Percentiles rank a stretch among this genome's conserved stretches.
phyloP scores from a whole-genome alignment of 1,140 invertebrate genomes.

The Trachymyrmex cornetzi region DNA sequence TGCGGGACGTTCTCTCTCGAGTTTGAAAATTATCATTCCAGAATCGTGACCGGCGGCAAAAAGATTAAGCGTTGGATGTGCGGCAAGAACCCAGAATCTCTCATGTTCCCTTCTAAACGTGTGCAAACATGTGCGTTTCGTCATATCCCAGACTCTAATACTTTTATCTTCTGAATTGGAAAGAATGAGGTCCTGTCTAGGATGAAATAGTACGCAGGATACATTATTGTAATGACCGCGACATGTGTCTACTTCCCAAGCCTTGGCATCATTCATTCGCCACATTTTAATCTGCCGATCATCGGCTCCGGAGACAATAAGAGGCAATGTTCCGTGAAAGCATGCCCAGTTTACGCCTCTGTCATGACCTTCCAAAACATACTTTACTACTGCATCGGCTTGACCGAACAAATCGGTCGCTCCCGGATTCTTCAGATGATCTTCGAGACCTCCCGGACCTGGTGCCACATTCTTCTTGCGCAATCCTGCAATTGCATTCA shows the following conservation, averaged over 20 bases:
- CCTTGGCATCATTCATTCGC: slow-evolving; percentile 99
- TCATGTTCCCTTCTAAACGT: slow-evolving; percentile 98
- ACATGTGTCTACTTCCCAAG: slow-evolving; percentile 99
- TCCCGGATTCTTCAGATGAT: slow-evolving; percentile 95
- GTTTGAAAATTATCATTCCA: slow-evolving; percentile 94
- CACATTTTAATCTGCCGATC: slow-evolving; percentile 99
- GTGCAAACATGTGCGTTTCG: slow-evolving; percentile 98
- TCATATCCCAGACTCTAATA: slow-evolving; percentile 99
- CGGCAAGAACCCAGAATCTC: slow-evolving; percentile 97
- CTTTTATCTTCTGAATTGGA: slow-evolving; percentile 99
- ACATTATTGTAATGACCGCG: slow-evolving; percentile 99
- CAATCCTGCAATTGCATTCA: slow-evolving; percentile 87
- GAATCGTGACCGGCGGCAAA: slow-evolving; percentile 98
- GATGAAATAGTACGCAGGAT: slow-evolving; percentile 99
- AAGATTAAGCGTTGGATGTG: slow-evolving; percentile 95
- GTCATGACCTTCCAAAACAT: slow-evolving; percentile 99
- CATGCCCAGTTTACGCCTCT: slow-evolving; percentile 99
- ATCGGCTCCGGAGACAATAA: slow-evolving; percentile 99
- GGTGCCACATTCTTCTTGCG: slow-evolving; percentile 99
- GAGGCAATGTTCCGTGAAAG: slow-evolving; percentile 97
- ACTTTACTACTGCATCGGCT: slow-evolving; percentile 99
- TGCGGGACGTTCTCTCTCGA: slow-evolving; percentile 98
- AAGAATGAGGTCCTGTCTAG: slow-evolving; percentile 97
- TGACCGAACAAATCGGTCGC: slow-evolving; percentile 98
- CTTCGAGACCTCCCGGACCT: slow-evolving; percentile 95